Evolutionary conservation across 1,140 invertebrate species (phyloP).

Genomic region (Zaprionus lachaisei): DNA sequence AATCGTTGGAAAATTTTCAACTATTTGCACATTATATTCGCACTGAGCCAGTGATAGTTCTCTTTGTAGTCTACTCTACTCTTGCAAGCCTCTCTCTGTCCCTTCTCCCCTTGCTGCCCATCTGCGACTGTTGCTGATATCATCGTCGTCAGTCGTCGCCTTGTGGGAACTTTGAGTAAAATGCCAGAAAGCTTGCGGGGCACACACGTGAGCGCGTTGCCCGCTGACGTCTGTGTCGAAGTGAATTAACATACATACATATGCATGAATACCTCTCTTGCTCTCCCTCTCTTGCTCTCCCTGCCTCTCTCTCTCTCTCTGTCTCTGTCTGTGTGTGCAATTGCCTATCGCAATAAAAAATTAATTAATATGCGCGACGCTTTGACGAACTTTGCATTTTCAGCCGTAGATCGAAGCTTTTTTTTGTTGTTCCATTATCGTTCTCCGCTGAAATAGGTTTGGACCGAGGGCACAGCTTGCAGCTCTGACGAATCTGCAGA

Average conservation of each 20-base stretch:
- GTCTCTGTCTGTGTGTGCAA: constrained; percentile 32
- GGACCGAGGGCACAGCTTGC: constrained; percentile 50
- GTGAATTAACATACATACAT: constrained; percentile 16
- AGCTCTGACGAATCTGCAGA: not conserved
- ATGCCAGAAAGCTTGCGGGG: constrained; percentile 57
- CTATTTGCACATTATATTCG: constrained; percentile 2
- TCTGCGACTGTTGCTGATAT: constrained; percentile 31
- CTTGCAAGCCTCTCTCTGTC: not conserved
- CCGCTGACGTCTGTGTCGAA: constrained; percentile 26
- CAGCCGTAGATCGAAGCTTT: not conserved
- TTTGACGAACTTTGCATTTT: constrained; percentile 36
- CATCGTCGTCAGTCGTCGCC: constrained; percentile 25
- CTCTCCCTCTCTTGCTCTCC: not conserved
- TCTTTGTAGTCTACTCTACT: not conserved
- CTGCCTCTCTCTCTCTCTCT: constrained; percentile 4
- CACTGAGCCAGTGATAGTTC: not conserved
- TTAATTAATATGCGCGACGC: constrained; percentile 45
- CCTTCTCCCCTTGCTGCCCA: not conserved
- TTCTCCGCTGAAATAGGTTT: constrained; percentile 17
- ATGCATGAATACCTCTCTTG: constrained; percentile 20
- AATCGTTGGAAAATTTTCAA: not conserved
- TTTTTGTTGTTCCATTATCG: not conserved
- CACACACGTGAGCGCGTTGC: constrained; percentile 62
- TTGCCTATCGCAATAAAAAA: constrained; percentile 59
- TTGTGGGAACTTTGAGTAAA: constrained; percentile 54